These are phyloP conservation scores for Elachura formosa DNA, from an alignment of 2,113 vertebrate genomes.

Conservation along the genomic window DNA sequence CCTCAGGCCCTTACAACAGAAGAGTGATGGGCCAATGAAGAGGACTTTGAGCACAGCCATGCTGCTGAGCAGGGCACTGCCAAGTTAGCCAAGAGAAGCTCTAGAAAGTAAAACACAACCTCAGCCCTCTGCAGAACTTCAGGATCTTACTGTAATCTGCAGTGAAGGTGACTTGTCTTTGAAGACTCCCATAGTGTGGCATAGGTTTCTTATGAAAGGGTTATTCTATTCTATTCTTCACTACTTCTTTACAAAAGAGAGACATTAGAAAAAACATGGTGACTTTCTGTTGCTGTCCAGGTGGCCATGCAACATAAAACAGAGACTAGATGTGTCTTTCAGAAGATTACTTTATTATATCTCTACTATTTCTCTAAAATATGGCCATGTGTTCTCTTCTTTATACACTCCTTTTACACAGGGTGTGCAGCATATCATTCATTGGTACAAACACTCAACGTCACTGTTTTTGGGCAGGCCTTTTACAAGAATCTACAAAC, in stretches of 20 bases:
- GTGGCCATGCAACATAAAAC: too few relatives aligned
- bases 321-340: too few relatives aligned
- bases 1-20: not conserved
- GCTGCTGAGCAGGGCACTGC: not conserved
- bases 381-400: too few relatives aligned
- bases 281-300: too few relatives aligned
- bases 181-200: not conserved
- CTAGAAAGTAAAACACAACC: not conserved
- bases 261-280: not conserved
- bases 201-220: not conserved
- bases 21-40: not conserved
- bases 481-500: too few relatives aligned
- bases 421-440: too few relatives aligned
- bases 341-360: too few relatives aligned
- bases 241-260: not conserved
- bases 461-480: too few relatives aligned
- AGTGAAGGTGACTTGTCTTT: not conserved
- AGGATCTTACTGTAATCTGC: not conserved
- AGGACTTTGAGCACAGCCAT: not conserved
- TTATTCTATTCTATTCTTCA: not conserved
- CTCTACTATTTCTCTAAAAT: too few relatives aligned
- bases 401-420: too few relatives aligned
- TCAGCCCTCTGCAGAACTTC: not conserved
- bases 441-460: too few relatives aligned
- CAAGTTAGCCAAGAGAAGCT: not conserved